These are phyloP conservation scores for Panagrolaimus sp. DNA, from an alignment of 1,140 invertebrate genomes.

Conservation along the genomic window DNA sequence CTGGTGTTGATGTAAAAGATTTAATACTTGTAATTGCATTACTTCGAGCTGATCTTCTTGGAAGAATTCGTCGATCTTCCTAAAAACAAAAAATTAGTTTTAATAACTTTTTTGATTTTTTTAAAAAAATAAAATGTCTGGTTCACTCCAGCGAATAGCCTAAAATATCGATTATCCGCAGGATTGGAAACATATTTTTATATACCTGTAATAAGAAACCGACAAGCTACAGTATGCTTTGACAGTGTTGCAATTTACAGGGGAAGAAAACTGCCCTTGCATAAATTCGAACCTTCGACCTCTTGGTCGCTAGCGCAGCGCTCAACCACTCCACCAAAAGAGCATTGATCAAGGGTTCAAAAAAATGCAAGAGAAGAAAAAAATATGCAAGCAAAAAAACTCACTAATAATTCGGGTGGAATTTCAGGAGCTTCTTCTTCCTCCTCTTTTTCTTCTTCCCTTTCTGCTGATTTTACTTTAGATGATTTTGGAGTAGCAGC, in stretches of 20 bases:
- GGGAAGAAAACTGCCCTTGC: too few species aligned
- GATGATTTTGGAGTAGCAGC: not conserved
- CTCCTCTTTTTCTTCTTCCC: slow-evolving; percentile 19
- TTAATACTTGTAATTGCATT: slow-evolving; percentile 36
- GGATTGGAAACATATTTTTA: slow-evolving; percentile 8
- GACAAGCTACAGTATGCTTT: too few species aligned
- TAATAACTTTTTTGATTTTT: too few species aligned
- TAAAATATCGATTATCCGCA: not conserved
- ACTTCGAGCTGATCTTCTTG: slow-evolving; percentile 37
- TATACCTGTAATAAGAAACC: not conserved
- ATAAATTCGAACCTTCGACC: not conserved
- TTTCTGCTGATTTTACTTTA: slow-evolving; percentile 8
- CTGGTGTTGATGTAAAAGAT: slow-evolving; percentile 20
- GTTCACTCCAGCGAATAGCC: slow-evolving; percentile 11
- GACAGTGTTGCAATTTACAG: too few species aligned
- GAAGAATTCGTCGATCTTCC: slow-evolving; percentile 38
- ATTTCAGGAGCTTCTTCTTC: slow-evolving; percentile 14
- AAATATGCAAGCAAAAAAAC: not conserved
- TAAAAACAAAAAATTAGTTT: not conserved
- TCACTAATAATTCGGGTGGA: slow-evolving; percentile 11
- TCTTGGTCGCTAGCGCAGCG: not conserved
- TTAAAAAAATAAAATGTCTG: slow-evolving; percentile 9
- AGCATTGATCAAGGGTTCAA: not conserved
- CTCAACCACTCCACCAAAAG: not conserved
- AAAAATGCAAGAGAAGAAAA: not conserved